Evolutionary conservation across 2,888 invertebrate species (phyloP), one percentile per base, ranked within the genome.

Genomic region (Leptodirus hochenwartii): DNA sequence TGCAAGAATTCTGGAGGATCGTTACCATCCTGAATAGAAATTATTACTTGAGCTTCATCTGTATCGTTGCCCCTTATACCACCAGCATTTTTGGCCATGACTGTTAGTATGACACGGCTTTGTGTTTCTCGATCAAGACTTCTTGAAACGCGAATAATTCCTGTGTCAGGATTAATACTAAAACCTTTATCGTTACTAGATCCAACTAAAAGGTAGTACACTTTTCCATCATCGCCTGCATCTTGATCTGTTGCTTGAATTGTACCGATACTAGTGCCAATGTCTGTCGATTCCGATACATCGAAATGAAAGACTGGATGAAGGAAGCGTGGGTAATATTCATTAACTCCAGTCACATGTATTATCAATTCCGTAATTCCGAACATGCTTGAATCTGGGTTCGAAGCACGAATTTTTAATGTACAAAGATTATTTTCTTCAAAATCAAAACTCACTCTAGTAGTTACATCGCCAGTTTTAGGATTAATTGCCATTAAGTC

Each of bases 21-120:
- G 49, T 93, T 93, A 12, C 91, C 91, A 52, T 93, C 93, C 58
- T 90, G 85, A 37, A 95, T 82, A 1, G 82, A 79, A 37, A 95
- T 78, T 27, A 85, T 81, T 1, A 95, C 82, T 56, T 87, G 85
- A 3, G 91, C 91, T 56, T 87, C 88, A 48, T 90, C 91, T 0
- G 90, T 91, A 46, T 93, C 91, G 49, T 91, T 90, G 3, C 93
- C 93, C 22, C 78, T 67, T 41, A 95, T 90, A 11, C 88, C 84
- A 9, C 93, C 93, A 28, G 75, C 73, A 50, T 95, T 95, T 58
- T 95, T 95, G 0, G 91, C 91, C 62, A 93, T 67, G 0, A 91
- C 88, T 1, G 87, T 87, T 6, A 93, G 56, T 0, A 88, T 81
- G 2, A 85, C 85, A 34, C 88, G 65, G 46, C 78, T 85, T 53